These are phyloP conservation scores for Sarcophaga caerulescens DNA, from an alignment of 2,888 invertebrate species.

Conservation along the genomic window DNA sequence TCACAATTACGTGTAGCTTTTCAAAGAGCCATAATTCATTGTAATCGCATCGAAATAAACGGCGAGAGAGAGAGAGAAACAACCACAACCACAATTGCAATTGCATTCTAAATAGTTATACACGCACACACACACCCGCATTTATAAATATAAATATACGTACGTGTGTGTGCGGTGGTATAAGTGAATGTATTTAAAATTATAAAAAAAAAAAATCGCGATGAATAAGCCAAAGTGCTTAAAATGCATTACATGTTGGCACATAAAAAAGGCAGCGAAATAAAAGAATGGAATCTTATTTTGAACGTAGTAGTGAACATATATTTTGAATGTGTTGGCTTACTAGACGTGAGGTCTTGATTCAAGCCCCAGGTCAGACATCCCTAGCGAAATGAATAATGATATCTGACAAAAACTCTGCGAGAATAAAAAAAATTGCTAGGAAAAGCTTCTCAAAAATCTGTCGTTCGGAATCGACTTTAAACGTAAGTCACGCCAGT, in stretches of 20 bases:
- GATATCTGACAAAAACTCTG: too few relatives aligned
- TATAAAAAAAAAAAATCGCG: not conserved
- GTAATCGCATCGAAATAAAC: conserved; percentile 34
- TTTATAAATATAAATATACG: not conserved
- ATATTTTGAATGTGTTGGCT: too few relatives aligned
- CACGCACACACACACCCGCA: not conserved
- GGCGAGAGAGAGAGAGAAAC: not conserved
- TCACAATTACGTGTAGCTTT: conserved; percentile 67
- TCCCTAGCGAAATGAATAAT: too few relatives aligned
- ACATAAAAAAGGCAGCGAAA: conserved; percentile 7
- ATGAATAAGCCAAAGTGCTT: conserved; percentile 41
- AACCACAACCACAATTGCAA: not conserved
- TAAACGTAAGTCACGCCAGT: too few relatives aligned
- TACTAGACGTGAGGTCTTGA: too few relatives aligned
- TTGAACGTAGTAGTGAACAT: too few relatives aligned
- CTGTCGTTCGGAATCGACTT: too few relatives aligned
- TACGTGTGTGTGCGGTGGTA: not conserved
- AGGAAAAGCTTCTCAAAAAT: too few relatives aligned
- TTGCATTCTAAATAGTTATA: not conserved
- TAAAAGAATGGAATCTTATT: not conserved
- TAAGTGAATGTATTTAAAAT: conserved; percentile 39
- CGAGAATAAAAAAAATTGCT: too few relatives aligned
- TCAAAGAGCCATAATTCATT: conserved; percentile 65
- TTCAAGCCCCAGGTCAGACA: too few relatives aligned
- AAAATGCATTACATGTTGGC: conserved; percentile 30